Conservation (phyloP, 1,140 invertebrate species). For the Macrotrachela quadricornifera region DNA sequence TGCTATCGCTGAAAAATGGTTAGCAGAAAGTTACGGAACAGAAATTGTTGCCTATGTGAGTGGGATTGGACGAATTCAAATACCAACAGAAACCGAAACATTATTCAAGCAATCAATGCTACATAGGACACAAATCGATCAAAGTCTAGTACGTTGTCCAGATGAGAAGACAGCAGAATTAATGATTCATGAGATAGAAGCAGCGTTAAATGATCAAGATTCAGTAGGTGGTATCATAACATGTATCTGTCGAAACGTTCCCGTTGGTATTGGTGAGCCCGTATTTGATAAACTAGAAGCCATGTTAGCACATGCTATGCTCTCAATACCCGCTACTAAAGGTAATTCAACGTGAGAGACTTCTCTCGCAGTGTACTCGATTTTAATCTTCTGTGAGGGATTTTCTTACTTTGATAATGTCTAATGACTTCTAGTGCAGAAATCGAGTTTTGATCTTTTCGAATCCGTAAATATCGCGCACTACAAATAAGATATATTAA, state of each 20-base stretch:
- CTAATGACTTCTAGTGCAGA: too few relatives aligned
- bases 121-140: too few relatives aligned
- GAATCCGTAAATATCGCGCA: too few relatives aligned
- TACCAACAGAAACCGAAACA: neutral
- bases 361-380: too few relatives aligned
- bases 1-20: neutral
- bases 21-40: neutral
- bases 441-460: too few relatives aligned
- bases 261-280: neutral
- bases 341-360: too few relatives aligned
- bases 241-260: neutral
- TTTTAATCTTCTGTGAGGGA: too few relatives aligned
- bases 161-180: neutral
- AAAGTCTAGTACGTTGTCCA: neutral
- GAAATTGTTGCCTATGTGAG: neutral
- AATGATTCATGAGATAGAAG: neutral
- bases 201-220: neutral
- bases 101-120: neutral
- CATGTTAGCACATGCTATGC: neutral
- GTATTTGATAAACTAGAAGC: neutral
- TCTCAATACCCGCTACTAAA: neutral
- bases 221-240: neutral
- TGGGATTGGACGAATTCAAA: neutral
- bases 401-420: too few relatives aligned
- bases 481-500: too few relatives aligned